These are phyloP conservation scores for Charina bottae DNA, from an alignment of 2,113 vertebrate species.

Conservation along the genomic window DNA sequence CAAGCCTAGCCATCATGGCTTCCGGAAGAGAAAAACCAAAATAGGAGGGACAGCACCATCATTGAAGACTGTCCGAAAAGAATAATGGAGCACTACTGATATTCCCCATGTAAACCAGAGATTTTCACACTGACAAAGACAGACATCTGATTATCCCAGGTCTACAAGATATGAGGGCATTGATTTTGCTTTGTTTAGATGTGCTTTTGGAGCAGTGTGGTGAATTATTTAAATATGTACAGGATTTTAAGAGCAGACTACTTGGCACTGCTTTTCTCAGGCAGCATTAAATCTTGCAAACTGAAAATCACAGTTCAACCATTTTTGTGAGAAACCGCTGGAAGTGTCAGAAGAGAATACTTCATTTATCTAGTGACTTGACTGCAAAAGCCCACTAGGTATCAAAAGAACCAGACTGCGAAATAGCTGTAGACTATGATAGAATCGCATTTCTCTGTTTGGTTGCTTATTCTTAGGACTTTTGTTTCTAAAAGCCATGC, in stretches of 20 bases:
- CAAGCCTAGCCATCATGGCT: background rate
- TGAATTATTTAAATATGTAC: background rate
- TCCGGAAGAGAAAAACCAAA: background rate
- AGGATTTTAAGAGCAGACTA: background rate
- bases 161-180: background rate
- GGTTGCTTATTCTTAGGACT: background rate
- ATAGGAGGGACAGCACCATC: too few relatives aligned
- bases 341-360: constrained; percentile 25
- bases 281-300: constrained; percentile 5
- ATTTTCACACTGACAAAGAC: background rate
- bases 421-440: constrained; percentile 23
- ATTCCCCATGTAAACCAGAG: background rate
- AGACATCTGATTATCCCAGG: background rate
- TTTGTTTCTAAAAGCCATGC: background rate
- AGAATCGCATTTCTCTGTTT: constrained; percentile 26
- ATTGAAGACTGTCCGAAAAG: background rate
- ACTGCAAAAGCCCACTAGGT: constrained; percentile 10
- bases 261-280: background rate
- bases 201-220: background rate
- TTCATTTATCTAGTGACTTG: constrained; percentile 22
- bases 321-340: constrained; percentile 10
- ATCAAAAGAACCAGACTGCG: background rate
- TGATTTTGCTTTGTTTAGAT: background rate
- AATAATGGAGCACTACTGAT: background rate
- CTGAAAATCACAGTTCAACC: background rate